Conservation (phyloP, 1,140 invertebrate species). For the Psilanteris sp. region DNA sequence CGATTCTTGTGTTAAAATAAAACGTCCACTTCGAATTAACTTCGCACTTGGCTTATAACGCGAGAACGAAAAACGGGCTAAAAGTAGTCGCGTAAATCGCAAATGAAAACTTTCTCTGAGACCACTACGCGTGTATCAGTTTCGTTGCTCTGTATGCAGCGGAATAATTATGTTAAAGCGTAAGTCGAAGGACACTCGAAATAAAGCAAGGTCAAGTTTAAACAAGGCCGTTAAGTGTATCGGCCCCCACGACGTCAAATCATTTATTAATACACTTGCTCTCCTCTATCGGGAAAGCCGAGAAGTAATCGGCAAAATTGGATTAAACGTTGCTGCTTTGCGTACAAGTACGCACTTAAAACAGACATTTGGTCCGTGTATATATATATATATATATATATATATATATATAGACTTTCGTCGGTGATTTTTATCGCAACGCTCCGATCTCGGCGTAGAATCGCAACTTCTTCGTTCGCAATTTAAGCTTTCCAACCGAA, state of each 20-base stretch:
- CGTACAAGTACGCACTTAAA: conserved; percentile 10
- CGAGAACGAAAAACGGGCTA: too few relatives aligned
- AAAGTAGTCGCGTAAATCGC: too few relatives aligned
- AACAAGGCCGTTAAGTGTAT: conserved; percentile 71
- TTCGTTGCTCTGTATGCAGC: conserved; percentile 50
- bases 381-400: too few relatives aligned
- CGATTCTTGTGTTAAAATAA: too few relatives aligned
- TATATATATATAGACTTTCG: too few relatives aligned
- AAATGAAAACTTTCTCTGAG: conserved; percentile 48
- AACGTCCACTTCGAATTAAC: too few relatives aligned
- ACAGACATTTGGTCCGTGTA: too few relatives aligned
- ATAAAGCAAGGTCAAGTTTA: conserved; percentile 73
- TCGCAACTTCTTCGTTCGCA: too few relatives aligned
- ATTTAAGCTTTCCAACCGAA: too few relatives aligned
- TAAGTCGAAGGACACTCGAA: conserved; percentile 65
- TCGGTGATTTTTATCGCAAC: too few relatives aligned
- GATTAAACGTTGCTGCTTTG: conserved; percentile 23
- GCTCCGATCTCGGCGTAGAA: too few relatives aligned
- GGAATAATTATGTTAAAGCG: conserved; percentile 63
- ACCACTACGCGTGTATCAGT: conserved; percentile 21
- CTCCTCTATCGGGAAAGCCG: conserved; percentile 30
- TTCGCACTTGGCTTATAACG: too few relatives aligned
- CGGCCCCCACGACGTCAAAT: conserved; percentile 59
- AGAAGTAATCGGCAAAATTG: conserved; percentile 43
- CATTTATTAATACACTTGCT: conserved; percentile 53